Conservation (phyloP, 2,797 vertebrate species). For the Malurus splendens region DNA sequence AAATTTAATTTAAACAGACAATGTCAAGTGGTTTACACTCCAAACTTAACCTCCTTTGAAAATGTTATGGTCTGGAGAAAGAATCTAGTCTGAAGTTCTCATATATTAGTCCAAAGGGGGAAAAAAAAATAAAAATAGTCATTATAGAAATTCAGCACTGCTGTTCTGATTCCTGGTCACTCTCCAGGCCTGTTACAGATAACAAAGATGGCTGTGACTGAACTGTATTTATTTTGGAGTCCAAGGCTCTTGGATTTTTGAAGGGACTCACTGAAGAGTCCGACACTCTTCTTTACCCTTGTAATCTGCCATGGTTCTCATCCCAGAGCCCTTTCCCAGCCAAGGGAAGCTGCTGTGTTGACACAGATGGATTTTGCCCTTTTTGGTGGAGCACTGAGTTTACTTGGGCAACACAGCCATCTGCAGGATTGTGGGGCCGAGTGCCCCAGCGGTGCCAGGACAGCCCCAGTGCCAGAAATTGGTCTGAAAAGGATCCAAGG, state of each 20-base stretch:
- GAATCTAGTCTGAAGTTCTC: neutral
- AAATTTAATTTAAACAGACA: conserved; percentile 29
- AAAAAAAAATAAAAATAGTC: fast-evolving
- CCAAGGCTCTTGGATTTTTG: neutral
- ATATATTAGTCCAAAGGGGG: neutral
- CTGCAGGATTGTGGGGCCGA: neutral
- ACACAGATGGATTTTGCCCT: conserved; percentile 43
- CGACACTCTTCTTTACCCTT: neutral
- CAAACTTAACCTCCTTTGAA: conserved; percentile 29
- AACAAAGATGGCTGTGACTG: neutral
- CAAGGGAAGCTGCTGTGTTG: conserved; percentile 1
- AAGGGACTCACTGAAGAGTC: neutral
- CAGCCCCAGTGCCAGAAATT: neutral
- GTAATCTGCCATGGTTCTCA: neutral
- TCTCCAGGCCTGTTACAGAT: neutral
- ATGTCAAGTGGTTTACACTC: conserved; percentile 21
- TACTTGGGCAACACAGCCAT: conserved; percentile 36
- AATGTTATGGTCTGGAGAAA: neutral
- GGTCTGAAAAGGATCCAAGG: neutral
- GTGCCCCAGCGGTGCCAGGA: neutral
- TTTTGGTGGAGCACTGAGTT: conserved; percentile 10
- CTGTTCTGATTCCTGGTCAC: neutral
- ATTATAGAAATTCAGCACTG: neutral
- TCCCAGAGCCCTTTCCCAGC: neutral
- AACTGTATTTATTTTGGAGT: neutral